Evolutionary conservation across 2,888 invertebrate genomes (phyloP).

Genomic region (Yponomeuta sedellus): DNA sequence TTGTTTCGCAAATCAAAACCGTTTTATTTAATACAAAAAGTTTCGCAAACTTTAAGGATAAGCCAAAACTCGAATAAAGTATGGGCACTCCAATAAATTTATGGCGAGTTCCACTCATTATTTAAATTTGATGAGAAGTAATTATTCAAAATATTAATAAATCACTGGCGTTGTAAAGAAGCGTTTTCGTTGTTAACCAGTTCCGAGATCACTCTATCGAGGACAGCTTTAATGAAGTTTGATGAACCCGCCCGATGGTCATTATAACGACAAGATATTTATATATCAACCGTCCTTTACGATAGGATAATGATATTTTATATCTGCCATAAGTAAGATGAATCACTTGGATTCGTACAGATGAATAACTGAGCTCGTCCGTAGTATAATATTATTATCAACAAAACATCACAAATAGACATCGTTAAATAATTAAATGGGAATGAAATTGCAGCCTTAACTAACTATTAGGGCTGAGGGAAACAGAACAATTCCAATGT

Average conservation of each 20-base stretch:
- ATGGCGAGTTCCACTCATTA: constrained; percentile 60
- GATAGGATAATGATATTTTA: constrained; percentile 51
- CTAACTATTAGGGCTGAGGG: constrained; percentile 34
- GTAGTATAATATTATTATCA: neutral
- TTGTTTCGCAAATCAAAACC: neutral
- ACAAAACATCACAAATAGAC: constrained; percentile 17
- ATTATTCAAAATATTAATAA: constrained; percentile 73
- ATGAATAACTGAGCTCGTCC: constrained; percentile 17
- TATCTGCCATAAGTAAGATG: constrained; percentile 30
- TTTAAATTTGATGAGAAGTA: constrained; percentile 75
- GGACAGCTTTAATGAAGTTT: constrained; percentile 40
- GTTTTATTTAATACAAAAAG: neutral
- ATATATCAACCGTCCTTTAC: constrained; percentile 46
- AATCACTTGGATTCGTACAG: constrained; percentile 32
- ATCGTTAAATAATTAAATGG: constrained; percentile 35
- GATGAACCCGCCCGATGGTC: constrained; percentile 44
- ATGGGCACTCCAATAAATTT: constrained; percentile 54
- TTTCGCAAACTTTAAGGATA: neutral
- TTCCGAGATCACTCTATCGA: constrained; percentile 48
- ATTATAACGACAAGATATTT: constrained; percentile 26
- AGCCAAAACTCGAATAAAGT: constrained; percentile 35
- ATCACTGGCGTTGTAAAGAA: constrained; percentile 60
- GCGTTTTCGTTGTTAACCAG: constrained; percentile 47
- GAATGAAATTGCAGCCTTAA: constrained; percentile 26
- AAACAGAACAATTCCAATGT: constrained; percentile 29